A percentile compares a stretch with the other conserved stretches of the same genome.
These are phyloP conservation scores for Haliclystus octoradiatus DNA, from an alignment of 30 jellyfish, hydroid and myxozoan genomes.

Conservation along the genomic window DNA sequence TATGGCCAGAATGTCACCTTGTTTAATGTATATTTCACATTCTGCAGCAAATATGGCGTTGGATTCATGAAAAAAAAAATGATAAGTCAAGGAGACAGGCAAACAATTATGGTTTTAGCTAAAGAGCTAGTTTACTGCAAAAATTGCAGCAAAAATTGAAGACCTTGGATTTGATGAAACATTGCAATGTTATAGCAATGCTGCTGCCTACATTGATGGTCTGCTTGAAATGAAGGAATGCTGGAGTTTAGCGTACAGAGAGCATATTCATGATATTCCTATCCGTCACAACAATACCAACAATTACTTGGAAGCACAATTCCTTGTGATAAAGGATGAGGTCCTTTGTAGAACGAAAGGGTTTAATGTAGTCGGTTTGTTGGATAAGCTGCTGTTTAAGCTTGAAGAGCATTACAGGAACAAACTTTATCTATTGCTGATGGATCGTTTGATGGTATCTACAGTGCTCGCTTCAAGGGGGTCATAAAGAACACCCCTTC, in stretches of 20 bases:
- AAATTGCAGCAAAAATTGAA: no score
- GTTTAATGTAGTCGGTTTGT: background rate
- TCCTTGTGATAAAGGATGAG: background rate
- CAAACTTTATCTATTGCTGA: background rate
- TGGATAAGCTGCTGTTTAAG: background rate
- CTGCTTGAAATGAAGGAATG: no score
- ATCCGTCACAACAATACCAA: background rate
- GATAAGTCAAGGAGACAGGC: no score
- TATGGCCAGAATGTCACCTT: conserved; percentile 1
- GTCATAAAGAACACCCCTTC: background rate
- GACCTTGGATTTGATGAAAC: no score
- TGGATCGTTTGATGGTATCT: conserved; percentile 2
- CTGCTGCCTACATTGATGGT: no score
- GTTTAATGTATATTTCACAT: background rate
- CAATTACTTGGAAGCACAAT: conserved; percentile 1
- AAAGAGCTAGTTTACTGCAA: no score
- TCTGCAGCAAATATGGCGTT: background rate
- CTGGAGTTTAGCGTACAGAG: no score
- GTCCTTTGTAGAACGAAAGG: background rate
- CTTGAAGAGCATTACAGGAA: background rate
- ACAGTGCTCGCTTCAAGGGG: background rate
- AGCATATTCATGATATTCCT: no score
- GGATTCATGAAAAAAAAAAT: no score
- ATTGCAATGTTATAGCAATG: no score
- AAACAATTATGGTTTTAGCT: no score